A percentile compares a stretch with the other conserved stretches of the same genome.
These are phyloP conservation scores for Clarias fuscus DNA, from an alignment of 2,797 vertebrate genomes.

Conservation along the genomic window DNA sequence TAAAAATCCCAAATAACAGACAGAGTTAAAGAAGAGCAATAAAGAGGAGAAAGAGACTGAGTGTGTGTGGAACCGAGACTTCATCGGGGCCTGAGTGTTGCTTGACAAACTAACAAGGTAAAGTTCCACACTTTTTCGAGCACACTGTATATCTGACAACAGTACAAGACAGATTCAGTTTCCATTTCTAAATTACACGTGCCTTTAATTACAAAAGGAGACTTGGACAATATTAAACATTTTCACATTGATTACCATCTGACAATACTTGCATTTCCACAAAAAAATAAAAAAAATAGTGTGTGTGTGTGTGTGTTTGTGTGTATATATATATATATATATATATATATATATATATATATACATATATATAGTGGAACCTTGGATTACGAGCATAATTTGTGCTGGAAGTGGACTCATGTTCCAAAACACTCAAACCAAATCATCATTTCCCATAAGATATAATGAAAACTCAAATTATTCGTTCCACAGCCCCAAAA, in stretches of 20 bases:
- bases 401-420: no score
- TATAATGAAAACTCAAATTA: no score
- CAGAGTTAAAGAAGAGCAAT: not conserved
- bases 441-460: no score
- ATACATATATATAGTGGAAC: no score
- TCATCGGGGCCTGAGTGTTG: slow-evolving; percentile 41
- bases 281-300: not conserved
- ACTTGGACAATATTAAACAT: not conserved
- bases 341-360: no score
- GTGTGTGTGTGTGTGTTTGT: no score
- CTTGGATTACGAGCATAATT: no score
- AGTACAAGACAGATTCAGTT: slow-evolving; percentile 14
- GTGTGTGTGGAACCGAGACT: slow-evolving; percentile 18
- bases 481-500: no score
- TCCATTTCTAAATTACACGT: slow-evolving; percentile 19
- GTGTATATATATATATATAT: no score
- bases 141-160: slow-evolving; percentile 7
- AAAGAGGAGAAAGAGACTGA: slow-evolving; percentile 1
- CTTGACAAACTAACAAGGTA: slow-evolving; percentile 39
- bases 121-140: slow-evolving; percentile 30
- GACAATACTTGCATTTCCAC: not conserved
- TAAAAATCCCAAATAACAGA: slow-evolving; percentile 5
- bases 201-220: not conserved
- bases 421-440: no score
- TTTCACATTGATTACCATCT: not conserved